These are phyloP conservation scores for Leucophenga maculata DNA, from an alignment of 2,888 invertebrate genomes.

Conservation along the genomic window DNA sequence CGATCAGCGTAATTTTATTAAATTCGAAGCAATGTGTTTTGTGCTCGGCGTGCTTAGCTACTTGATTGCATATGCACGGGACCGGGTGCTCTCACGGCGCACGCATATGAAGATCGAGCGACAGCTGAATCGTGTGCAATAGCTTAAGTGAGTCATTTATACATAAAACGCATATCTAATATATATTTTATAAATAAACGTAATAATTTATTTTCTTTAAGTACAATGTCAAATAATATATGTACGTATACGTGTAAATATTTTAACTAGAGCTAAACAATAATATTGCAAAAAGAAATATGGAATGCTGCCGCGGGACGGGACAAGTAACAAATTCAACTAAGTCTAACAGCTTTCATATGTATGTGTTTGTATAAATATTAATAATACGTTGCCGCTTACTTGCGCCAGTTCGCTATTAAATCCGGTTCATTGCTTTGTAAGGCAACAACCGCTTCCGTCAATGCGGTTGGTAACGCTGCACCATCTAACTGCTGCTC, in stretches of 20 bases:
- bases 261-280: conserved; percentile 54
- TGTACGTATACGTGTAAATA: conserved; percentile 53
- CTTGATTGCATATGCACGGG: conserved; percentile 65
- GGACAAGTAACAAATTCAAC: conserved; percentile 11
- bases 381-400: conserved; percentile 8
- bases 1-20: conserved; percentile 83
- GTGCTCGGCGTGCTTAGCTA: conserved; percentile 63
- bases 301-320: conserved; percentile 35
- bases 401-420: conserved; percentile 68
- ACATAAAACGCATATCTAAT: conserved; percentile 19
- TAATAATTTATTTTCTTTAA: conserved; percentile 55
- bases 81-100: conserved; percentile 62
- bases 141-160: conserved; percentile 43
- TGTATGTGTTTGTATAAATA: neutral
- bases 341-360: conserved; percentile 4
- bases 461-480: conserved; percentile 41
- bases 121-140: conserved; percentile 65
- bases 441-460: conserved; percentile 50
- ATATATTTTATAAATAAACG: conserved; percentile 48
- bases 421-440: conserved; percentile 68
- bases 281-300: conserved; percentile 42
- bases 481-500: conserved; percentile 42
- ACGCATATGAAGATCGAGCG: conserved; percentile 66
- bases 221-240: conserved; percentile 15
- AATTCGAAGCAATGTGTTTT: conserved; percentile 66